These are phyloP conservation scores for Venustaconcha ellipsiformis DNA, from an alignment of 1,140 invertebrate species.

Conservation along the genomic window DNA sequence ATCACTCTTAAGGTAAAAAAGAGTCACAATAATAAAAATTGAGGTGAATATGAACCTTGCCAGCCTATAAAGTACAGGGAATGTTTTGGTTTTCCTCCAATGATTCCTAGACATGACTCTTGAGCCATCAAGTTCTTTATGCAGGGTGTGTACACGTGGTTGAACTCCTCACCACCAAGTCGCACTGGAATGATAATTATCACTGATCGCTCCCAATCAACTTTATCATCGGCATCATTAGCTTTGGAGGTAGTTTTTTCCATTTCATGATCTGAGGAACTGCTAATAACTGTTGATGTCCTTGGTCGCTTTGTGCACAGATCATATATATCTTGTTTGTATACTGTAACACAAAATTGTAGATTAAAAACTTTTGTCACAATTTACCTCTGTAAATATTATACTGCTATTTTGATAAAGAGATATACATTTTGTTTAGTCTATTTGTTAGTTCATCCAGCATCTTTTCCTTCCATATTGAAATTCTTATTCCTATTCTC, in stretches of 20 bases:
- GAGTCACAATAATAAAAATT: not conserved
- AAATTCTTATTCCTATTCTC: too few relatives aligned
- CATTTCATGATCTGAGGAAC: conserved; percentile 16
- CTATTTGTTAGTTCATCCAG: too few relatives aligned
- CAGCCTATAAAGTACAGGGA: conserved; percentile 93
- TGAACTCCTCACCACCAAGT: conserved; percentile 86
- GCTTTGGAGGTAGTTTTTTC: too few relatives aligned
- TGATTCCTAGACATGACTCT: conserved; percentile 88
- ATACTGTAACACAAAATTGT: conserved; percentile 58
- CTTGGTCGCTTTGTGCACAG: conserved; percentile 56
- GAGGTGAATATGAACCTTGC: conserved; percentile 73
- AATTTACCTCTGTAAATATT: not conserved
- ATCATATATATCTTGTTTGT: conserved; percentile 69
- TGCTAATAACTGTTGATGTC: conserved; percentile 27
- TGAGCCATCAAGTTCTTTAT: conserved; percentile 82
- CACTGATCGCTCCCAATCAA: conserved; percentile 79
- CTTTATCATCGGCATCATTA: not conserved
- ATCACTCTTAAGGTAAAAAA: too few relatives aligned
- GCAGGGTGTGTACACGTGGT: conserved; percentile 85
- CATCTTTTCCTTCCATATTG: too few relatives aligned
- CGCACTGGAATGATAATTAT: conserved; percentile 88
- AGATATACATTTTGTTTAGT: too few relatives aligned
- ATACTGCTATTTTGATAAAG: not conserved
- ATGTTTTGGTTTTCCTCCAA: conserved; percentile 91
- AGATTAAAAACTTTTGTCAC: too few relatives aligned